Evolutionary conservation across 2,113 vertebrate species (phyloP).

Genomic region (Bothrops jararaca): DNA sequence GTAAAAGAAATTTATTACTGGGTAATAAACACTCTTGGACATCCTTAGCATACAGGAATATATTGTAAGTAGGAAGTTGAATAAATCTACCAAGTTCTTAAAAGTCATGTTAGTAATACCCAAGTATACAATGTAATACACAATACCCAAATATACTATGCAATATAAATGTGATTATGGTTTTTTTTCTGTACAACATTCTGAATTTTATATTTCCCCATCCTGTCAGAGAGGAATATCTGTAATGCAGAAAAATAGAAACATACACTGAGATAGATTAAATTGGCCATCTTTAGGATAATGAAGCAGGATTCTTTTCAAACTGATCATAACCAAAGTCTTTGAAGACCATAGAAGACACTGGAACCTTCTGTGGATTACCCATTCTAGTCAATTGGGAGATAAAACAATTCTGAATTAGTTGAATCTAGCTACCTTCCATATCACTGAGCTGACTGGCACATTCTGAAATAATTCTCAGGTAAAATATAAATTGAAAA

Average conservation of each 20-base stretch:
- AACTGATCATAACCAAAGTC: neutral
- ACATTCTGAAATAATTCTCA: neutral
- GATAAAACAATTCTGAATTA: neutral
- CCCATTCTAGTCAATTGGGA: neutral
- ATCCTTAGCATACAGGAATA: neutral
- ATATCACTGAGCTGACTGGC: neutral
- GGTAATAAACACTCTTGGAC: neutral
- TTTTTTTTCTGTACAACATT: neutral
- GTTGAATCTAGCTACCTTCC: neutral
- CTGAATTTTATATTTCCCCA: neutral
- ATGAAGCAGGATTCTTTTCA: neutral
- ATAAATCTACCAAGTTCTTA: neutral
- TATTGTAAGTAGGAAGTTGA: neutral
- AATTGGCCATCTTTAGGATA: neutral
- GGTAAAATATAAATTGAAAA: neutral
- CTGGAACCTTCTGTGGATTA: neutral
- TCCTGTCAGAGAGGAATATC: slow-evolving; percentile 13
- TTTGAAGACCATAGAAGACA: neutral
- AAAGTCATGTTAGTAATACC: neutral
- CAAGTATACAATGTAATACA: neutral
- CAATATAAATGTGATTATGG: neutral
- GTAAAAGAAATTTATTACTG: neutral
- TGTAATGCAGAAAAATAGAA: slow-evolving; percentile 11
- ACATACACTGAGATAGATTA: neutral
- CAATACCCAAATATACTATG: neutral